Base-by-base conservation (phyloP, 2,888 invertebrate species). In the Drosophila acutilabella region DNA sequence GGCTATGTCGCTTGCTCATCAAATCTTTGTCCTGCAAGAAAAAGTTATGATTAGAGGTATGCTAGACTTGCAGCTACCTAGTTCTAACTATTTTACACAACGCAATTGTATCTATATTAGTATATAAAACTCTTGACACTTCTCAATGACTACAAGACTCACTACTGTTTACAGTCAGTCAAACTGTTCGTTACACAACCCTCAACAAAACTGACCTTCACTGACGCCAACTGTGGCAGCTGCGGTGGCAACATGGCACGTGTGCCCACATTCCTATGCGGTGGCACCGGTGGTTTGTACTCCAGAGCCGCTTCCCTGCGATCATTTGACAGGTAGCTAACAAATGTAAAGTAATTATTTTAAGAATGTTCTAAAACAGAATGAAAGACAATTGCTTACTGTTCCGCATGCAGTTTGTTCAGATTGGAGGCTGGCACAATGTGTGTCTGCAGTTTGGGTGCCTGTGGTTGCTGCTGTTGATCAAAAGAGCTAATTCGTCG, bases 201-300 rank as follows among this genome's bases (percentile, higher is more conserved):
- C 13, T 30, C 2, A 8, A 8, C 30, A 30, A 8, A 30, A 30
- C 8, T 30, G 59, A 71, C 72, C 71, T 68, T 80, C 13, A 20
- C 41, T 44, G 57, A 7, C 20, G 47, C 50, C 33, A 60, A 16
- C 36, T 59, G 70, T 13, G 58, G 84, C 50, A 64, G 51, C 60
- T 83, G 84, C 2, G 89, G 76, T 11, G 88, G 89, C 76, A 85
- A 53, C 71, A 89, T 79, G 38, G 83, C 80, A 0, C 86, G 73
- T 57, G 94, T 93, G 20, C 94, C 94, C 40, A 96, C 94, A 92
- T 96, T 96, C 80, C 97, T 94, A 90, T 97, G 97, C 33, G 97
- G 97, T 20, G 97, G 97, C 61, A 97, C 96, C n/a, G 97, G 97
- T 4, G 97, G 97, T 80, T 96, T 94, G 93, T 97, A 97, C 77